Percentiles rank a stretch among this genome's conserved stretches.
Conservation (phyloP, 2,113 vertebrate genomes). For the Miniopterus natalensis region DNA sequence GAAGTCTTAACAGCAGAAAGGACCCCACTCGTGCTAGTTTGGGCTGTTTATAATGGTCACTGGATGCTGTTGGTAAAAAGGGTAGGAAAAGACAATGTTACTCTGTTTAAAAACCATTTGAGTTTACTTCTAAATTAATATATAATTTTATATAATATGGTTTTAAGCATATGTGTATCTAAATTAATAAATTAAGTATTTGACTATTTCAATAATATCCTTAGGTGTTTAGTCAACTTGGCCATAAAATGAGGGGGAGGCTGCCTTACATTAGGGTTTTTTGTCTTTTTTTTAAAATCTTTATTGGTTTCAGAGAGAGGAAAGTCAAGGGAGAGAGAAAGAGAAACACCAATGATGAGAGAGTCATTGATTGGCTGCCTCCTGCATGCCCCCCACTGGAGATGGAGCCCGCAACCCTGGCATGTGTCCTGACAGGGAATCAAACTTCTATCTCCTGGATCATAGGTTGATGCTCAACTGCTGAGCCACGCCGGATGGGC, state of each 20-base stretch:
- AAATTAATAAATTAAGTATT: not conserved
- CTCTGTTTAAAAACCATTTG: not conserved
- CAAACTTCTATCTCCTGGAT: no score
- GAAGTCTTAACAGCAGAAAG: not conserved
- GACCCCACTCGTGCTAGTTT: not conserved
- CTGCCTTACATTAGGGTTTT: not conserved
- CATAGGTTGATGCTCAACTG: no score
- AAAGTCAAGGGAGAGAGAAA: no score
- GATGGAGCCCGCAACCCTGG: no score
- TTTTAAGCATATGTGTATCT: not conserved
- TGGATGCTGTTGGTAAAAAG: not conserved
- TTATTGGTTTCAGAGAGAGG: no score
- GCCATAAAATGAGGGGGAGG: not conserved
- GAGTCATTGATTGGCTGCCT: no score
- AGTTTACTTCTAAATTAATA: constrained; percentile 13
- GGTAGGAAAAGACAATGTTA: not conserved
- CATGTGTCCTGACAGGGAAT: no score
- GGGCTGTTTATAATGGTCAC: not conserved
- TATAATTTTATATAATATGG: not conserved
- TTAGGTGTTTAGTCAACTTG: not conserved
- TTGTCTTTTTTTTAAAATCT: no score
- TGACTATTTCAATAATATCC: not conserved
- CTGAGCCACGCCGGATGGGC: no score
- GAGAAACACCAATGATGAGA: no score
- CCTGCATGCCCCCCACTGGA: no score